These are phyloP conservation scores for Psix sp. DNA, from an alignment of 1,140 invertebrate species.

Conservation along the genomic window DNA sequence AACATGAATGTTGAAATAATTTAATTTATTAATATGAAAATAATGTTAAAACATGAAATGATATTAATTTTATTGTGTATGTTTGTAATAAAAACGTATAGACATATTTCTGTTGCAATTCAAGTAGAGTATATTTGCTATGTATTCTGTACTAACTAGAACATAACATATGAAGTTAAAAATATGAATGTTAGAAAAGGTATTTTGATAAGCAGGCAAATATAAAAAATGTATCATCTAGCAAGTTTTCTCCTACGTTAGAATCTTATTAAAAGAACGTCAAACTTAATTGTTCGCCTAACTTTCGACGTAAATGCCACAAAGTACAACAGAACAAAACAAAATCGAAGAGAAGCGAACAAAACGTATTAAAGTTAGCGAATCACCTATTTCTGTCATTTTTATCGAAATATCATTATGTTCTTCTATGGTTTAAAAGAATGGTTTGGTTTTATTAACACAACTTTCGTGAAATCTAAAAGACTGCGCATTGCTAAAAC, in stretches of 20 bases:
- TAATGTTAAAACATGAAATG: too few relatives aligned
- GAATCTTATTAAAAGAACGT: conserved; percentile 28
- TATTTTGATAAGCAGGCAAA: conserved; percentile 18
- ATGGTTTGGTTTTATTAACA: too few relatives aligned
- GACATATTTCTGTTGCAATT: conserved; percentile 15
- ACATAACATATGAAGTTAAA: conserved; percentile 26
- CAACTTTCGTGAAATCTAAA: too few relatives aligned
- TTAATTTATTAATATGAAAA: too few relatives aligned
- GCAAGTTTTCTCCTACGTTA: conserved; percentile 14
- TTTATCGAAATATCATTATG: too few relatives aligned
- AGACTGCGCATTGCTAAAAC: too few relatives aligned
- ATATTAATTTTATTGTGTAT: background rate
- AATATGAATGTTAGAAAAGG: conserved; percentile 34
- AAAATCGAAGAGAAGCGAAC: background rate
- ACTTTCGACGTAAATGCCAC: conserved; percentile 4
- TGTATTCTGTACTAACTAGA: conserved; percentile 40
- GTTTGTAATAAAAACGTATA: background rate
- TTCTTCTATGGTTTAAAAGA: too few relatives aligned
- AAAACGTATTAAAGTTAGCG: too few relatives aligned
- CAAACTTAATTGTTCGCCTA: conserved; percentile 3
- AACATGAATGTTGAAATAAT: too few relatives aligned
- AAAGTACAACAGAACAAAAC: background rate
- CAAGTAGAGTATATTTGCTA: conserved; percentile 33
- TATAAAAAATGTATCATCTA: conserved; percentile 19
- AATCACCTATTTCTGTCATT: too few relatives aligned